Evolutionary conservation across 2,113 vertebrate species (phyloP), one percentile per base, ranked within the genome.

Genomic region (Pyxicephalus adspersus): DNA sequence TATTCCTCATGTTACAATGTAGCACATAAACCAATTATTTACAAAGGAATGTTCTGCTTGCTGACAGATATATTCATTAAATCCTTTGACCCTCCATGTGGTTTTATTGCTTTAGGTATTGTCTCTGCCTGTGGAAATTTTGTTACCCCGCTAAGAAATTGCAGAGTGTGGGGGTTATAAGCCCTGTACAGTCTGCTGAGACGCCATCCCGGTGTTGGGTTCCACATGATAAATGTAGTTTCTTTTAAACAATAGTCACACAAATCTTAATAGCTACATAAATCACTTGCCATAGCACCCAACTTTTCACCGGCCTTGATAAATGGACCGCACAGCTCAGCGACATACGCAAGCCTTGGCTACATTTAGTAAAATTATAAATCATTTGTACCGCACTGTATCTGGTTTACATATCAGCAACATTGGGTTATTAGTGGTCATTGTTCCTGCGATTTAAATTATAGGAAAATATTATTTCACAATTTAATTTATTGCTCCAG

Each of bases 221-320:
- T 58, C 51, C n/a, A 74, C 7, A 66, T 75, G 60, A 81, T 75
- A 29, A 75, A 81, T 81, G 50, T 25, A 51, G n/a, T 81, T 72
- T 81, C 55, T 63, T 22, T 81, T 81, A 8, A 25, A 31, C 50
- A 45, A 81, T 75, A 75, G 50, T 66, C 80, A 81, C 54, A 75
- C n/a, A 22, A n/a, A 58, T 81, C 7, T 58, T 81, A 81, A 81
- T 81, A 66, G 61, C 57, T 26, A 64, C 61, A 75, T 81, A 75
- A 81, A 81, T 81, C 80, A 81, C 19, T 26, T 20, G 31, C 15
- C 6, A 34, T 55, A 57, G 70, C 26, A 31, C 61, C 80, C 50
- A 38, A 3, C 29, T 74, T 58, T 38, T 58, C 80, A 17, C n/a
- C 5, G 6, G 17, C 29, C 79, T 64, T 81, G 79, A 74, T 81